A percentile compares a stretch with the other conserved stretches of the same genome.
Conservation (phyloP, 2,113 vertebrate genomes). For the Parotia lawesii region DNA sequence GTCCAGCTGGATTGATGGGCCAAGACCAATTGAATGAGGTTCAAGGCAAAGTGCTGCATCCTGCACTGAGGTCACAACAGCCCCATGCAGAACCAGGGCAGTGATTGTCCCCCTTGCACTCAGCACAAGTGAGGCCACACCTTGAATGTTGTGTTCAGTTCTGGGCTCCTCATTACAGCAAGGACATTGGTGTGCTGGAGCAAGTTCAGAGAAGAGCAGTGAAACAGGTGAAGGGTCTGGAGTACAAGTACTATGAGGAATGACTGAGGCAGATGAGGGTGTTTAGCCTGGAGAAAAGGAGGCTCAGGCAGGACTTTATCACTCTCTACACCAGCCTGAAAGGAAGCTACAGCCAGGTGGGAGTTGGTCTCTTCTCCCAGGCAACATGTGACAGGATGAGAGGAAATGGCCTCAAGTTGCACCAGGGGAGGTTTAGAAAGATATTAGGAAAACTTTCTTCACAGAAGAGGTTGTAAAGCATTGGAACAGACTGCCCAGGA, state of each 20-base stretch:
- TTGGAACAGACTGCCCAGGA: background rate
- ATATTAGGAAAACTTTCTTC: background rate
- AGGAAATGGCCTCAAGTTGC: background rate
- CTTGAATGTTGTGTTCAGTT: background rate
- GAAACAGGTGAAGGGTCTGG: background rate
- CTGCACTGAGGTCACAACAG: background rate
- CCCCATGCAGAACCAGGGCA: background rate
- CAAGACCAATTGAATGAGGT: background rate
- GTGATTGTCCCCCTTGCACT: background rate
- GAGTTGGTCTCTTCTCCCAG: background rate
- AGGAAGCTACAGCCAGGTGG: background rate
- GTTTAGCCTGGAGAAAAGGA: background rate
- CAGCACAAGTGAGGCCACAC: background rate
- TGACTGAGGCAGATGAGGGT: background rate
- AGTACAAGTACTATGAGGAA: background rate
- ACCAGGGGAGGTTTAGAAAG: background rate
- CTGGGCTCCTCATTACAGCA: background rate
- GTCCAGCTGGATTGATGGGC: background rate
- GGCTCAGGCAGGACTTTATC: background rate
- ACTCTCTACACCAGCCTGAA: background rate
- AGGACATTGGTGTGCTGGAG: background rate
- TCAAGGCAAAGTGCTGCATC: background rate
- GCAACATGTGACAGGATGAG: background rate
- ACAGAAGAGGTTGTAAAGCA: background rate
- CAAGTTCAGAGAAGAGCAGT: background rate